Percentiles rank a stretch among this genome's conserved stretches.
Conservation (phyloP, 2,797 vertebrate genomes). For the Coregonus ussuriensis region DNA sequence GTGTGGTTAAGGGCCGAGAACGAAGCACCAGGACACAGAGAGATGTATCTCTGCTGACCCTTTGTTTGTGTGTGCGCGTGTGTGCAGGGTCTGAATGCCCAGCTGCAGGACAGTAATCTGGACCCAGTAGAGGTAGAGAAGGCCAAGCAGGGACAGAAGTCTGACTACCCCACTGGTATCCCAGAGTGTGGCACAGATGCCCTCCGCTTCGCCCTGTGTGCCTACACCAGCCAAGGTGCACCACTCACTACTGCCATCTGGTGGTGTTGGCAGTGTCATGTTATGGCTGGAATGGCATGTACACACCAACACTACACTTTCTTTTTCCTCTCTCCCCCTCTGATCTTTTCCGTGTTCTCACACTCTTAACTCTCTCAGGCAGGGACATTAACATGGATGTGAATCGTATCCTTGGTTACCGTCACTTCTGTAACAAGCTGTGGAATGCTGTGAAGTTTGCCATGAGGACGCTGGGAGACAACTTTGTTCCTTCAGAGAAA, state of each 20-base stretch:
- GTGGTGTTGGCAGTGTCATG: neutral
- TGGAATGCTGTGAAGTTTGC: slow-evolving; percentile 94
- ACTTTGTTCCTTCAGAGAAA: slow-evolving; percentile 76
- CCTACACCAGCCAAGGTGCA: slow-evolving; percentile 84
- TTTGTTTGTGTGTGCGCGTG: neutral
- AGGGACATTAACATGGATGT: slow-evolving; percentile 94
- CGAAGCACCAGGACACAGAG: too few relatives aligned
- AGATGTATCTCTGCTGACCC: neutral
- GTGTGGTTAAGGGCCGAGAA: neutral
- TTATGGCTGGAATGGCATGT: slow-evolving; percentile 43
- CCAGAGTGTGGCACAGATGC: slow-evolving; percentile 86
- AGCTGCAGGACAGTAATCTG: slow-evolving; percentile 85
- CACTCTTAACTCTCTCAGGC: slow-evolving; percentile 65
- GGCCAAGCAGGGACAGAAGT: slow-evolving; percentile 87
- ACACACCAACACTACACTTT: slow-evolving; percentile 68
- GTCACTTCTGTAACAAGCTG: slow-evolving; percentile 94
- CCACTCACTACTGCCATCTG: neutral
- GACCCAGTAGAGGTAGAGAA: slow-evolving; percentile 86
- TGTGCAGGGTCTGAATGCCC: slow-evolving; percentile 82
- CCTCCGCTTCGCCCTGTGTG: slow-evolving; percentile 82
- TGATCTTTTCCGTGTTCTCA: slow-evolving; percentile 12
- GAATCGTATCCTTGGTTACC: slow-evolving; percentile 91
- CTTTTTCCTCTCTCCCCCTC: neutral
- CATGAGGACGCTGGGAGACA: slow-evolving; percentile 84
- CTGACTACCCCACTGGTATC: slow-evolving; percentile 83